Conservation (phyloP, 2,888 invertebrate genomes). For the Drosophila paranaensis region DNA sequence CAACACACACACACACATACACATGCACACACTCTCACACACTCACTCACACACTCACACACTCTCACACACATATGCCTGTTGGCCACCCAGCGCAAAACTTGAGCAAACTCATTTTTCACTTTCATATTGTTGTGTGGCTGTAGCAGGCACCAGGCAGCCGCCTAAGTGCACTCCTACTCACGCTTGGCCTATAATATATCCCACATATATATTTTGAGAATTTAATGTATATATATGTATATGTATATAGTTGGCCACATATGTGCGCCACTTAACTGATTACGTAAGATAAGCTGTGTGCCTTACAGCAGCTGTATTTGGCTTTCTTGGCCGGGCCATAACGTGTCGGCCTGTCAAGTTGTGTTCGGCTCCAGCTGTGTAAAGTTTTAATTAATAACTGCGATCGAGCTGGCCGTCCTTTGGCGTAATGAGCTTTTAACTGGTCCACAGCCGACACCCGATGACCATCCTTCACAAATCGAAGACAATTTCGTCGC, state of each 20-base stretch:
- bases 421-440: slow-evolving; percentile 39
- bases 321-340: slow-evolving; percentile 41
- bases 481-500: slow-evolving; percentile 62
- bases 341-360: slow-evolving; percentile 40
- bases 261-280: slow-evolving; percentile 70
- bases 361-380: slow-evolving; percentile 37
- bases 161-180: slow-evolving; percentile 9
- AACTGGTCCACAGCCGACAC: slow-evolving; percentile 15
- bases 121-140: slow-evolving; percentile 70
- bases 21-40: slow-evolving; percentile 11
- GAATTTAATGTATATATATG: neutral
- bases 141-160: slow-evolving; percentile 35
- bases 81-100: slow-evolving; percentile 57
- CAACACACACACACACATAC: slow-evolving; percentile 15
- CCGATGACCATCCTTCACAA: slow-evolving; percentile 17
- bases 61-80: slow-evolving; percentile 33
- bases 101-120: slow-evolving; percentile 74
- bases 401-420: slow-evolving; percentile 42
- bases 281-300: slow-evolving; percentile 66
- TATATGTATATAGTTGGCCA: slow-evolving; percentile 13
- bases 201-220: neutral
- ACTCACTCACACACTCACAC: slow-evolving; percentile 2
- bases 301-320: slow-evolving; percentile 49
- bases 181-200: neutral
- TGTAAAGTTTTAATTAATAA: slow-evolving; percentile 73